Evolutionary conservation across 2,113 vertebrate species (phyloP), one percentile per base, ranked within the genome.

Genomic region (Gadus macrocephalus): DNA sequence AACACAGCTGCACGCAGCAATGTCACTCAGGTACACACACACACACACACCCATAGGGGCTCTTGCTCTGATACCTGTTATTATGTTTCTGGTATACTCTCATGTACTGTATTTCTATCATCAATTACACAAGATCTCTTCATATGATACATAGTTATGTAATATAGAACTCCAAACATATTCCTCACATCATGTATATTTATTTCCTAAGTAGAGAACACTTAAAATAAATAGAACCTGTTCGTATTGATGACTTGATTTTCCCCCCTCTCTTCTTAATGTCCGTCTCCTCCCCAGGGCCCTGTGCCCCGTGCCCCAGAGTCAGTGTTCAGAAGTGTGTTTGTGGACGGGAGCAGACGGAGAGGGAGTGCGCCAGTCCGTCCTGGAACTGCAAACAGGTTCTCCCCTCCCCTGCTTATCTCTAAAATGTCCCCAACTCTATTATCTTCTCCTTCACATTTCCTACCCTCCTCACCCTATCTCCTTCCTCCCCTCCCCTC

Each of bases 261-360:
- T 22, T 6, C 55, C 3, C 67, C 31, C 6, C 15, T 53, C 9
- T 31, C 9, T 49, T 35, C 31, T 35, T 35, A 35, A 31, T 35
- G 4, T 35, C 31, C 31, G 6, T 27, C 77, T n/a, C 38, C 80
- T 15, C 38, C 83, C 19, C 82, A 95, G 95, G 94, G 71, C 86
- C 84, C 38, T 98, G 97, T 65, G 83, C 85, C n/a, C 91, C 95
- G 0, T 99, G 97, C 70, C 96, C 95, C 5, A 90, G 92, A 72
- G 93, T 98, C 78, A 98, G 96, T 67, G 84, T 91, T 20, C 97
- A 98, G 1, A 84, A 67, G n/a, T 99, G 97, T 86, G 81, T 95
- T 35, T 99, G 97, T 86, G 95, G 95, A 11, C 90, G 86, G 27
- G 84, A 91, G 72, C 68, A 83, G n/a, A 66, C 90, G 2, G 91